These are phyloP conservation scores for Lasiommata megera DNA, from an alignment of 2,888 invertebrate genomes.

Conservation along the genomic window DNA sequence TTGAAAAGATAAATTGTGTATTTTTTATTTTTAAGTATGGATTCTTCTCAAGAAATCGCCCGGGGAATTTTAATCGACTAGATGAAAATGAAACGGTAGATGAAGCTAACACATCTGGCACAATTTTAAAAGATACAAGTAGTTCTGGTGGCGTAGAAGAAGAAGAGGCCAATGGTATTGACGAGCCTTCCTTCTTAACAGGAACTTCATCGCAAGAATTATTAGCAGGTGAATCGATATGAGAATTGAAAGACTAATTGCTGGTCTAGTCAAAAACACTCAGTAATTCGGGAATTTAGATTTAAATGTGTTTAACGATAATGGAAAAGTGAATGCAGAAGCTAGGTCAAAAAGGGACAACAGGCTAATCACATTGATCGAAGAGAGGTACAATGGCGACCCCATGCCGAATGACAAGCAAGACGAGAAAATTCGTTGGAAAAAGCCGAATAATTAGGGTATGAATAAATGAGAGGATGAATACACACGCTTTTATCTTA, in stretches of 20 bases:
- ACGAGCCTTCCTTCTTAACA: not conserved
- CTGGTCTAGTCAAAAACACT: not conserved
- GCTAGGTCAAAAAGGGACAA: too few species aligned
- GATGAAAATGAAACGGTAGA: slow-evolving; percentile 39
- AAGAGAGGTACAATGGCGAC: too few species aligned
- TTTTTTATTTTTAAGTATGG: slow-evolving; percentile 47
- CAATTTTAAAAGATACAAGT: not conserved
- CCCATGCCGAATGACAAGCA: too few species aligned
- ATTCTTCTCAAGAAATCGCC: slow-evolving; percentile 56
- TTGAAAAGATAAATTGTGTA: too few species aligned
- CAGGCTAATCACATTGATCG: too few species aligned
- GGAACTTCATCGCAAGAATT: slow-evolving; percentile 17
- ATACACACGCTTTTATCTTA: too few species aligned
- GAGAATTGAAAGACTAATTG: not conserved
- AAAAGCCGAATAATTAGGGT: too few species aligned
- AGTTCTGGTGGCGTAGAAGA: slow-evolving; percentile 23
- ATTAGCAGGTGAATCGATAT: slow-evolving; percentile 6
- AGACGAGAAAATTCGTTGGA: too few species aligned
- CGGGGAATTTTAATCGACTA: slow-evolving; percentile 50
- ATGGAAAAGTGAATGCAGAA: too few species aligned
- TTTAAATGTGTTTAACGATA: too few species aligned
- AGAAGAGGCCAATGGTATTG: not conserved
- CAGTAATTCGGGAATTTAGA: not conserved
- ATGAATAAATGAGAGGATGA: too few species aligned
- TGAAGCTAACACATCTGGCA: slow-evolving; percentile 28